phyloP scores from a whole-genome alignment of 2,113 vertebrate genomes.

The Casuarius casuarius region DNA sequence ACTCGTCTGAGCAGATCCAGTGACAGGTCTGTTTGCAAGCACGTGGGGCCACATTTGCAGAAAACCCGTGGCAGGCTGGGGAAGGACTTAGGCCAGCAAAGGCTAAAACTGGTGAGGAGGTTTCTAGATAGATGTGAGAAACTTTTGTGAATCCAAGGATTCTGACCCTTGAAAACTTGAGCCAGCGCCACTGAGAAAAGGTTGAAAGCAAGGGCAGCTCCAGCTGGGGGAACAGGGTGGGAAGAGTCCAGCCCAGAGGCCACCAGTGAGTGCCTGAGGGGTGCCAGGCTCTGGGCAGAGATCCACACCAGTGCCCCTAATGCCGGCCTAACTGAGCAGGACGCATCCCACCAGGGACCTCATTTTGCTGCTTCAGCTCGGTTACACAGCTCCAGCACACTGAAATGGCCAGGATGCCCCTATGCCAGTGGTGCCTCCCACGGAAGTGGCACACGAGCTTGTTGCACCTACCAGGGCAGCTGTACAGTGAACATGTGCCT shows the following conservation, averaged over 20 bases:
- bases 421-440: not conserved
- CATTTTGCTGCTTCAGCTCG: not conserved
- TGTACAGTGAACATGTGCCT: accelerated
- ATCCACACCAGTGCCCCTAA: too few species aligned
- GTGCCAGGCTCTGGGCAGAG: not conserved
- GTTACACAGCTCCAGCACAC: not conserved
- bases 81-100: not conserved
- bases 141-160: not conserved
- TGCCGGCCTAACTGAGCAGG: too few species aligned
- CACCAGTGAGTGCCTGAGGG: not conserved
- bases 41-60: not conserved
- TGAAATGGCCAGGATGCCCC: accelerated
- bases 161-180: not conserved
- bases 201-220: not conserved
- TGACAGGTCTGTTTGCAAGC: accelerated
- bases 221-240: accelerated
- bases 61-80: not conserved
- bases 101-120: not conserved
- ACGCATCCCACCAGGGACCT: not conserved
- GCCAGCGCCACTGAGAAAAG: not conserved
- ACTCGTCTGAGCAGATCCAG: not conserved
- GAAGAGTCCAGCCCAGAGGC: not conserved
- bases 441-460: not conserved
- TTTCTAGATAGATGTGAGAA: not conserved
- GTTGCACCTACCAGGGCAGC: accelerated